phyloP scores from a whole-genome alignment of 1,140 invertebrate species.

The Asobara japonica region DNA sequence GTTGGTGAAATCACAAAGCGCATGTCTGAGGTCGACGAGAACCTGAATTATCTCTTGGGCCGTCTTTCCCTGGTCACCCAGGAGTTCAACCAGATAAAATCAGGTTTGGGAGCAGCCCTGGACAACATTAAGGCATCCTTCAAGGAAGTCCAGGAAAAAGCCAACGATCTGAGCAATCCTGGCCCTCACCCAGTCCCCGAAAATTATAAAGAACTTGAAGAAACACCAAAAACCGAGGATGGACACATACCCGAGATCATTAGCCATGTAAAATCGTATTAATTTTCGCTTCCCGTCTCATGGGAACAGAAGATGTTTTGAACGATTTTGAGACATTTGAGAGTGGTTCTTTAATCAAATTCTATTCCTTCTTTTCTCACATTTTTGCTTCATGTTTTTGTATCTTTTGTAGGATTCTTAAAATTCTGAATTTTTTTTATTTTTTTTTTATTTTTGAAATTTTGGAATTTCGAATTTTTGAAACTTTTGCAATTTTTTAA shows the following conservation, averaged over 20 bases:
- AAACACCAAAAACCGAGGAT: conserved; percentile 39
- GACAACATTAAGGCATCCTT: conserved; percentile 78
- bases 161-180: conserved; percentile 59
- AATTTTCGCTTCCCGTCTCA: too few relatives aligned
- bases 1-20: conserved; percentile 80
- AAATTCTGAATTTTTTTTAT: too few relatives aligned
- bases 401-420: too few relatives aligned
- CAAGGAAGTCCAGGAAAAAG: conserved; percentile 72
- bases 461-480: too few relatives aligned
- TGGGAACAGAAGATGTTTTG: too few relatives aligned
- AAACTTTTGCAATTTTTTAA: too few relatives aligned
- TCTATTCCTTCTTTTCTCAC: too few relatives aligned
- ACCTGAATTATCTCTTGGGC: conserved; percentile 86
- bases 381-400: background rate
- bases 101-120: conserved; percentile 75
- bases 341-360: too few relatives aligned
- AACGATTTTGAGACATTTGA: too few relatives aligned
- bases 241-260: conserved; percentile 28
- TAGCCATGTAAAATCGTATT: conserved; percentile 36
- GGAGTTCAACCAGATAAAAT: conserved; percentile 87
- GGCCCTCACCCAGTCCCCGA: conserved; percentile 58
- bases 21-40: conserved; percentile 83
- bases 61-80: conserved; percentile 82
- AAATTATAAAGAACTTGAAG: conserved; percentile 54
- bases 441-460: too few relatives aligned